Percentiles rank a stretch among this genome's conserved stretches.
Conservation (phyloP, 2,888 invertebrate species). For the Scaptomyza reducta region DNA sequence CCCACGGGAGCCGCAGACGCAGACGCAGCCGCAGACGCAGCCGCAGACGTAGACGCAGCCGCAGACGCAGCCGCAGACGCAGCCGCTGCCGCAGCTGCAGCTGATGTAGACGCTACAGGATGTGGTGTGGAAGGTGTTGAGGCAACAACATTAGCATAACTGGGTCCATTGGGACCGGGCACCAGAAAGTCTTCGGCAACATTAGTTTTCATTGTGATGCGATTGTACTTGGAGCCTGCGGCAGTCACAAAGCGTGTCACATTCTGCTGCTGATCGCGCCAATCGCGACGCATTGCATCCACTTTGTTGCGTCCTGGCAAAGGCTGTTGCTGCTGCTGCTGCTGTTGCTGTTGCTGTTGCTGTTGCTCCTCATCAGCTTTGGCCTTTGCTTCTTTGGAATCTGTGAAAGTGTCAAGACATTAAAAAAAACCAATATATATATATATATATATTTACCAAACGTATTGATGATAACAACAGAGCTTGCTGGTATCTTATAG, state of each 20-base stretch:
- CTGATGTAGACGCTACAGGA: constrained; percentile 2
- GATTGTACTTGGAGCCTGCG: constrained; percentile 24
- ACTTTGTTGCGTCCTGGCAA: background rate
- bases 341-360: background rate
- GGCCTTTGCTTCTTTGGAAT: background rate
- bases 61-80: background rate
- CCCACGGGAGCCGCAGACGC: background rate
- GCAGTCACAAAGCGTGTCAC: constrained; percentile 43
- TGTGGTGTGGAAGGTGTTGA: background rate
- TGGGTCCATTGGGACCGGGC: constrained; percentile 13
- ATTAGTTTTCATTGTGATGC: constrained; percentile 54
- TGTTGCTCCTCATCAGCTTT: background rate
- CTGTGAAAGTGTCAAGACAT: background rate
- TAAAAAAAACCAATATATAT: background rate
- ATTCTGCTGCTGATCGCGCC: constrained; percentile 21
- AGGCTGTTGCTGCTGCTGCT: background rate
- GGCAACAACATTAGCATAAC: no score
- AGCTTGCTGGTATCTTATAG: constrained; percentile 85
- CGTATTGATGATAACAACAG: constrained; percentile 70
- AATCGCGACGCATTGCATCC: constrained; percentile 13
- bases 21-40: background rate
- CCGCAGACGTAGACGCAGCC: background rate
- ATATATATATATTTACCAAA: constrained; percentile 49
- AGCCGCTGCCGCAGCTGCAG: background rate
- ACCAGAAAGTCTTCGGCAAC: constrained; percentile 47